These are phyloP conservation scores for Rousettus madagascariensis DNA, from an alignment of 2,797 vertebrate genomes.

Conservation along the genomic window DNA sequence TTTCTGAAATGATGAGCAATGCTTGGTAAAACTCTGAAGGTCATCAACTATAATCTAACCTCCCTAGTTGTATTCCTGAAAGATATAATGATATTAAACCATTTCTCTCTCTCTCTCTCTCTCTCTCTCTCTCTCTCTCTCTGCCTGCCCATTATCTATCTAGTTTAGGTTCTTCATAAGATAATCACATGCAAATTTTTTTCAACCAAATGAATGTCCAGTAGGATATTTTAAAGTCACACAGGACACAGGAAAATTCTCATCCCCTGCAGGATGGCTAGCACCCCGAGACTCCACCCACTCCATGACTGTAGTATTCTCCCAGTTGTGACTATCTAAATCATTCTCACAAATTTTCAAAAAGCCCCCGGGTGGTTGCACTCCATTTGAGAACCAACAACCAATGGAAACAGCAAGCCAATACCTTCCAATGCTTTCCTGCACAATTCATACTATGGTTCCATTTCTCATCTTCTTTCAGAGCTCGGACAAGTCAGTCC, in stretches of 20 bases:
- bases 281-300: neutral
- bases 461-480: neutral
- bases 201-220: neutral
- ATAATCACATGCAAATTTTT: slow-evolving; percentile 2
- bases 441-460: neutral
- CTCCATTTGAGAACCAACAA: neutral
- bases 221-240: neutral
- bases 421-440: neutral
- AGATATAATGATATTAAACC: neutral
- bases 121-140: neutral
- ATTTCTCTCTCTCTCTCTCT: neutral
- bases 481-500: neutral
- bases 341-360: neutral
- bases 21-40: neutral
- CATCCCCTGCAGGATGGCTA: neutral
- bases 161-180: neutral
- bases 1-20: slow-evolving; percentile 5
- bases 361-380: neutral
- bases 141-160: neutral
- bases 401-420: neutral
- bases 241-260: neutral
- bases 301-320: neutral
- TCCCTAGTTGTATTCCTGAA: neutral
- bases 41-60: neutral
- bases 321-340: neutral